phyloP scores from a whole-genome alignment of 2,113 vertebrate genomes.

The Acrocephalus arundinaceus region DNA sequence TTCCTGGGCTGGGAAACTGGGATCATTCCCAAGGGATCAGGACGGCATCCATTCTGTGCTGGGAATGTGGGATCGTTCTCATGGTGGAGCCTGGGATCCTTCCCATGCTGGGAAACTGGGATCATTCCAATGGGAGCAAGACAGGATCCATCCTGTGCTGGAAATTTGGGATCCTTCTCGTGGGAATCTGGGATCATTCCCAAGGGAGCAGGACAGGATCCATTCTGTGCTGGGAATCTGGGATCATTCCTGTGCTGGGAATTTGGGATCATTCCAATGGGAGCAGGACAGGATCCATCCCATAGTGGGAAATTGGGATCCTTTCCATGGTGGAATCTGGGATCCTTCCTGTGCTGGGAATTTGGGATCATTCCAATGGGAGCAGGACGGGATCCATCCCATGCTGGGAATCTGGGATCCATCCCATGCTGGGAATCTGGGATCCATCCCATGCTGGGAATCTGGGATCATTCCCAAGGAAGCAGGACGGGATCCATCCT shows the following conservation, averaged over 20 bases:
- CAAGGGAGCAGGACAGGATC: neutral
- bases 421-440: neutral
- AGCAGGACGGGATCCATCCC: too few relatives aligned
- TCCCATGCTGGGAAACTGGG: neutral
- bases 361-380: too few relatives aligned
- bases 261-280: too few relatives aligned
- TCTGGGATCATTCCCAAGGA: neutral
- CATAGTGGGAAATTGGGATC: accelerated
- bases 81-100: neutral
- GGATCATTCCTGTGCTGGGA: neutral
- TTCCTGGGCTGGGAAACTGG: too few relatives aligned
- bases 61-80: too few relatives aligned
- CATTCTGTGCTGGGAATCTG: accelerated
- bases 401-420: accelerated
- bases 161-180: neutral
- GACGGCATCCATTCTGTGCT: too few relatives aligned
- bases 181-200: neutral
- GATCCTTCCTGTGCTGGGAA: accelerated
- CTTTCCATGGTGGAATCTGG: accelerated
- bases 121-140: neutral
- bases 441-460: too few relatives aligned
- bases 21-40: too few relatives aligned
- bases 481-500: neutral
- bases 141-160: neutral
- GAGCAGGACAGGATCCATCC: too few relatives aligned